Conservation (phyloP, 1,140 invertebrate genomes). For the Drosophila simulans region DNA sequence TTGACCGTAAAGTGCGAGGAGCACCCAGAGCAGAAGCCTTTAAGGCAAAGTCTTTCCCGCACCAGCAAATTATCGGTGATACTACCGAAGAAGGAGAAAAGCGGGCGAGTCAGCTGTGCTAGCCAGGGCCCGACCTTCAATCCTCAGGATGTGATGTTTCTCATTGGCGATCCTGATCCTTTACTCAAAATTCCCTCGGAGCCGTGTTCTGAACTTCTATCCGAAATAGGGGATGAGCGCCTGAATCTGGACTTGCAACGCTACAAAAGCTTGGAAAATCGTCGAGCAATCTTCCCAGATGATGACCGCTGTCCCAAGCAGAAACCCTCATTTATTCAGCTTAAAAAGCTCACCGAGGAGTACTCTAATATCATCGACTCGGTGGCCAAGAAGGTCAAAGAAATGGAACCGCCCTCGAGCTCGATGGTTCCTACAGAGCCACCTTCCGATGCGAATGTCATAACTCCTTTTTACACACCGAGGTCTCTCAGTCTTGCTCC, state of each 20-base stretch:
- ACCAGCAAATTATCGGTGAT: background rate
- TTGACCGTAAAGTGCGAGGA: constrained; percentile 20
- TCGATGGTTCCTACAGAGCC: no score
- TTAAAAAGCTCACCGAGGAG: constrained; percentile 12
- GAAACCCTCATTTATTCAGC: background rate
- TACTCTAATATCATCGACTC: constrained; percentile 22
- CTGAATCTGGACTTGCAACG: constrained; percentile 51
- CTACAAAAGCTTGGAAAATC: constrained; percentile 31
- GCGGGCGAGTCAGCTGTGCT: background rate
- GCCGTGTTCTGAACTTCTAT: constrained; percentile 23
- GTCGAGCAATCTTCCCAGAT: background rate
- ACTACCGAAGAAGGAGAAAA: background rate
- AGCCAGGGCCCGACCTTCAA: constrained; percentile 20
- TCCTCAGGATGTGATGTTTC: constrained; percentile 52
- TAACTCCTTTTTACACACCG: background rate
- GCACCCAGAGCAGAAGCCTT: no score
- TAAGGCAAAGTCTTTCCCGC: background rate
- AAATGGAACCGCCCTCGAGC: background rate
- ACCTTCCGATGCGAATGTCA: background rate
- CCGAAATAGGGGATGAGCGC: constrained; percentile 29
- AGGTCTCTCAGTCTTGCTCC: background rate
- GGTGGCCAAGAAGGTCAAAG: constrained; percentile 9
- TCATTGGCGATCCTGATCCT: constrained; percentile 42
- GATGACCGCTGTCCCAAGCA: background rate
- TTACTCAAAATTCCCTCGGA: constrained; percentile 21